Evolutionary conservation across 2,888 invertebrate species (phyloP).

Genomic region (Amblyteles armatorius): DNA sequence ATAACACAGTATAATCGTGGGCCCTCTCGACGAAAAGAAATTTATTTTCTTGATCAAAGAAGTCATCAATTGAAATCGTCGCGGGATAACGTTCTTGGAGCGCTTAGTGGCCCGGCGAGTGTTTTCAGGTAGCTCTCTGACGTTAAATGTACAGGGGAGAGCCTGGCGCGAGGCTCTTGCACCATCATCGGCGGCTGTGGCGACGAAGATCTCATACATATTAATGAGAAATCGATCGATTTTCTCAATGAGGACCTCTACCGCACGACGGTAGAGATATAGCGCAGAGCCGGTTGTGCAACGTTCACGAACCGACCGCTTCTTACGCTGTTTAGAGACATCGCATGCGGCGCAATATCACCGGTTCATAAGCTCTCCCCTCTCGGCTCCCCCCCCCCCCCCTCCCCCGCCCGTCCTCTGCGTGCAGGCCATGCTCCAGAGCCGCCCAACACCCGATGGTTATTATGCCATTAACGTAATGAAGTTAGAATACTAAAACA

Average conservation of each 20-base stretch:
- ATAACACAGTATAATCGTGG: not conserved
- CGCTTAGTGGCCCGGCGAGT: conserved; percentile 29
- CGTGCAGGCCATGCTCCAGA: conserved; percentile 55
- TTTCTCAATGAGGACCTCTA: conserved; percentile 65
- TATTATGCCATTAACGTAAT: conserved; percentile 84
- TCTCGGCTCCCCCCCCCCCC: conserved; percentile 13
- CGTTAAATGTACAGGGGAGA: conserved; percentile 52
- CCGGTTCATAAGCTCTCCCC: conserved; percentile 41
- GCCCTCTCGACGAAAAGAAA: not conserved
- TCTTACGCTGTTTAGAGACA: conserved; percentile 80
- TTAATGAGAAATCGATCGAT: conserved; percentile 82
- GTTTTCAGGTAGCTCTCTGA: conserved; percentile 24
- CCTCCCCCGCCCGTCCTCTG: not conserved
- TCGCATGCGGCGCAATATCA: conserved; percentile 56
- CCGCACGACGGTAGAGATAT: not conserved
- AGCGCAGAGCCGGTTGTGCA: conserved; percentile 26
- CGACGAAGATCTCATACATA: conserved; percentile 82
- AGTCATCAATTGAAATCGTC: conserved; percentile 36
- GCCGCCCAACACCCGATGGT: conserved; percentile 75
- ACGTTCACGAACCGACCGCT: conserved; percentile 65
- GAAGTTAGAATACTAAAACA: conserved; percentile 77
- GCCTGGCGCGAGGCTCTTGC: conserved; percentile 52
- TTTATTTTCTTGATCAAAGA: conserved; percentile 3
- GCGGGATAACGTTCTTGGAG: not conserved
- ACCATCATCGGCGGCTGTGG: conserved; percentile 63